Base-by-base conservation (phyloP, 2,888 invertebrate genomes). In the Parthenolecanium corni region DNA sequence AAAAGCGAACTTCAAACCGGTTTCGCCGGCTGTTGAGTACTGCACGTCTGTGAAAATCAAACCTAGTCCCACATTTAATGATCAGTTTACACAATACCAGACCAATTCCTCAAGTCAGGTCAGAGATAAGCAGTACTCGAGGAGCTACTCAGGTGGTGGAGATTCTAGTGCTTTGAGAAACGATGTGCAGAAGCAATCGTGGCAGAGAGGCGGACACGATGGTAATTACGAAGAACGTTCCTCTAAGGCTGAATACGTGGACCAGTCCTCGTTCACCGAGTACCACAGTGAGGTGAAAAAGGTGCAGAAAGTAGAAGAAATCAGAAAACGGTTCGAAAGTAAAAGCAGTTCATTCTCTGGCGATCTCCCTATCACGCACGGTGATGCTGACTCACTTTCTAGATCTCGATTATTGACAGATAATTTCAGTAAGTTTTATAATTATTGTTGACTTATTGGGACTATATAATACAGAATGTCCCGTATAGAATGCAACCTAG, bases 231-330 rank as follows among this genome's bases (percentile, higher is more conserved):
- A 61, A 38, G 49, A 40, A 5, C 61, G 49, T 21, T 31, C 20
- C 31, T 51, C 61, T 11, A 49, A 31, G n/a, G 36, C 61, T 5
- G 61, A 51, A 12, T 38, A 25, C 20, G 12, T 47, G 3, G 47
- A 61, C 51, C 47, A 61, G 16, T 49, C 61, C 18, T 52, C 62
- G 14, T 62, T 52, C 24, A 25, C 63, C 2, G 25, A 61, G 49
- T 54, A 54, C 24, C 38, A 42, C 38, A n/a, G 70, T 51, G 72
- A 74, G 64, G 71, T 70, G 66, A 74, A 73, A 65, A 71, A 71
- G 64, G 66, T 71, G 65, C 70, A 70, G 64, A 67, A 71, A 52
- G 71, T 71, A 2, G 72, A 72, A 64, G 71, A 72, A 63, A 72
- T 72, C 71, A 69, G 70, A 52, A 70, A 68, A 64, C 68, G 71